Evolutionary conservation across 2,113 vertebrate species (phyloP), one percentile per base, ranked within the genome.

Genomic region (Spea multiplicata): DNA sequence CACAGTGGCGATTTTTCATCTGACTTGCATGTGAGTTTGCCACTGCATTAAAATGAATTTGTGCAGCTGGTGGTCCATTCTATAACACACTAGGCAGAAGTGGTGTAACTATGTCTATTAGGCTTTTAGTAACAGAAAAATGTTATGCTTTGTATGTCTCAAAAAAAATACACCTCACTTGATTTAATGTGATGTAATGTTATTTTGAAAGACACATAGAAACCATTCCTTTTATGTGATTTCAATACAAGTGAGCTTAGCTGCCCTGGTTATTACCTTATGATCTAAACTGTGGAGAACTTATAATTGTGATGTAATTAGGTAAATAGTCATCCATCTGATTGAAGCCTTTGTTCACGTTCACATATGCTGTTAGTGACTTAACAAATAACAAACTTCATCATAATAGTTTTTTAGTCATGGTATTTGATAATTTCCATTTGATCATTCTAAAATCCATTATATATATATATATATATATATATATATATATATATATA

Each of bases 331-430:
- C 46, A 59, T 62, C 9, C 66, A 13, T 5, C 14, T 16, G 52
- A 55, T 30, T 70, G 53, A 8, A 44, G 48, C 5, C 44, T 61
- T 70, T 62, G 53, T 76, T 61, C 75, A 48, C 13, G 30, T 30
- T 50, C 65, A 69, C 7, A 52, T 62, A 66, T n/a, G 46, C 65
- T 76, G 16, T 13, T 14, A 77, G 49, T 62, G n/a, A 13, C 10
- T 62, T 46, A 49, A 52, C 70, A 70, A 77, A 77, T 69, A 77
- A 71, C 50, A 49, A 77, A 71, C 13, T 49, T 10, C 66, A 59
- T 59, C 66, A 59, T 30, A 59, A 57, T 46, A 68, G 59, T 45
- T 61, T 45, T 53, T 55, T 59, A 77, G 53, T 61, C 67, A 70
- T 77, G 75, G 59, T 62, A 52, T 62, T 61, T 12, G 14, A 9